Conservation (phyloP, 2,113 vertebrate species). For the Steatornis caripensis region DNA sequence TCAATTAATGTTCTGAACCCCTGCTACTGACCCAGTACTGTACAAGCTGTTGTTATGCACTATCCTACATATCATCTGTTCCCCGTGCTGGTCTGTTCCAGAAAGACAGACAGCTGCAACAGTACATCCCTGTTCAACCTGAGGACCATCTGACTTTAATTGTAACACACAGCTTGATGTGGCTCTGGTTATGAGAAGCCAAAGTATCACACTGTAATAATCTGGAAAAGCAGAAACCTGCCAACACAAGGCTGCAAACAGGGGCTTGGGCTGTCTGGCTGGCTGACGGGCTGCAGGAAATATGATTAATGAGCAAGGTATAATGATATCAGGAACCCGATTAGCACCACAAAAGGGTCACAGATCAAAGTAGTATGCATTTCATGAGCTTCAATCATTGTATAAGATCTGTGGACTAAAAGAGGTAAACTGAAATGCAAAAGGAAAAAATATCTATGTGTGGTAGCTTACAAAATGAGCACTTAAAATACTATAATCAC, state of each 20-base stretch:
- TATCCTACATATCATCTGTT: constrained; percentile 80
- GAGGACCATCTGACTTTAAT: constrained; percentile 86
- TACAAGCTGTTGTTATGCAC: constrained; percentile 77
- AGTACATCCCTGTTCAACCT: constrained; percentile 79
- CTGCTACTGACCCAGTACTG: constrained; percentile 68
- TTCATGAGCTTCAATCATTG: constrained; percentile 78
- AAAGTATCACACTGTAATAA: constrained; percentile 81
- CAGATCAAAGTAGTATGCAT: constrained; percentile 88
- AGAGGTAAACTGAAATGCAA: constrained; percentile 67
- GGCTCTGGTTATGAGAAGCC: constrained; percentile 76
- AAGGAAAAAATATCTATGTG: not conserved
- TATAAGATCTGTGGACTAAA: constrained; percentile 66
- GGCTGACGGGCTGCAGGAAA: constrained; percentile 78
- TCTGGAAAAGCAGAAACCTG: constrained; percentile 80
- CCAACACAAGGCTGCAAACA: constrained; percentile 76
- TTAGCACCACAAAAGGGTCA: constrained; percentile 93
- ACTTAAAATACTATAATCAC: constrained; percentile 17
- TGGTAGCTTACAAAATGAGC: constrained; percentile 51
- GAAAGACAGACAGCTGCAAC: constrained; percentile 81
- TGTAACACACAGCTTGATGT: constrained; percentile 84
- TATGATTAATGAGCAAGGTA: constrained; percentile 94
- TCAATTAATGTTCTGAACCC: constrained; percentile 75
- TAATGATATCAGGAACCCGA: constrained; percentile 92
- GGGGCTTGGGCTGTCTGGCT: constrained; percentile 75
- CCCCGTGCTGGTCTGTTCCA: constrained; percentile 68